Base-by-base conservation (phyloP, 2,113 vertebrate species). In the Phyllostomus discolor region DNA sequence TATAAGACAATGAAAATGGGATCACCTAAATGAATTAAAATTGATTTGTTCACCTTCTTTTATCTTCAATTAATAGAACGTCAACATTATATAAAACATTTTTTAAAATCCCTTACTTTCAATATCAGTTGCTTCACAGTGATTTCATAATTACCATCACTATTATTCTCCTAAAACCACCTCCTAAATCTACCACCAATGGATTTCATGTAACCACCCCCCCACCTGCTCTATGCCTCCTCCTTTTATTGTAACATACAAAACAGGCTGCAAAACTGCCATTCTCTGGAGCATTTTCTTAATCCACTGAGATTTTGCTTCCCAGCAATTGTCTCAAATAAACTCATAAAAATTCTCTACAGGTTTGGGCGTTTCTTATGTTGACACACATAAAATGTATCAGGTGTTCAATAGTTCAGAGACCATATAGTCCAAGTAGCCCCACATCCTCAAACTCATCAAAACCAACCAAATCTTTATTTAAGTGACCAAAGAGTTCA, bases 11-110 rank as follows among this genome's bases (percentile, higher is more conserved):
- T 66, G 20, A 96, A 95, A 93, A 94, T 76, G 24, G 24, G 91
- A 66, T 62, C 52, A 78, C 5, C 33, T 33, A 82, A 91, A 85
- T 28, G 4, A 94, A 80, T 85, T 33, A 91, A 86, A 95, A 78
- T 0, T 90, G 10, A 81, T 8, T 73, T 66, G n/a, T 72, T 93
- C 88, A 48, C 41, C 41, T 59, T 43, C 24, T 88, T 93, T 89
- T n/a, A 91, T 70, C 62, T 94, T 57, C 31, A 95, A 83, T 78
- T 85, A 93, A 35, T 69, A 91, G n/a, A 91, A 91, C 7, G 41
- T 72, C 59, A 73, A 69, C 24, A 90, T 86, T 19, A 73, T 9
- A 76, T 35, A 76, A 93, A 90, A 76, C 3, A 52, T 46, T 17
- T n/a, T 16, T 24, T 52, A 46, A 48, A n/a, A 50, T n/a, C 12